Evolutionary conservation across 2,797 vertebrate species (phyloP).

Genomic region (Selene dorsalis): DNA sequence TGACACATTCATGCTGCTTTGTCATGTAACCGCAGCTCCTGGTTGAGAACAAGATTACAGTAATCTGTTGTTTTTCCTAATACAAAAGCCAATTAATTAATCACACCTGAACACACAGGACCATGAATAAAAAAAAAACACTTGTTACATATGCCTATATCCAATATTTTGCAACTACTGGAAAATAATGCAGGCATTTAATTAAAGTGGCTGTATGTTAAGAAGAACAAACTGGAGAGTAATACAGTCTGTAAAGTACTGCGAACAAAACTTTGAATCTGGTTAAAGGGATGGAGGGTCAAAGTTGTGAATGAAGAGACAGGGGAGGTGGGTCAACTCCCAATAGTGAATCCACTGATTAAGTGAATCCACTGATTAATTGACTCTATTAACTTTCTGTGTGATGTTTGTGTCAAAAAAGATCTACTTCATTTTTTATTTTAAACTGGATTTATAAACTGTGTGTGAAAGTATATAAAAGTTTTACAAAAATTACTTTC

Average conservation of each 20-base stretch:
- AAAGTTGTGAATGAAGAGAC: constrained; percentile 3
- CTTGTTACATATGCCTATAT: not conserved
- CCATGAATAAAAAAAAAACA: not conserved
- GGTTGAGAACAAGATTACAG: constrained; percentile 44
- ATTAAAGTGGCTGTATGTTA: not conserved
- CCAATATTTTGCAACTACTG: not conserved
- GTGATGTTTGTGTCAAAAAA: not conserved
- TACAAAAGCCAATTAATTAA: not conserved
- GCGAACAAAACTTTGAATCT: not conserved
- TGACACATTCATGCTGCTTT: constrained; percentile 33
- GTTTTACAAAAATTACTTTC: not conserved
- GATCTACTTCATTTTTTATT: not conserved
- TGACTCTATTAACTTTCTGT: not conserved
- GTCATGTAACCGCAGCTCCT: constrained; percentile 29
- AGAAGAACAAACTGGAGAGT: not conserved
- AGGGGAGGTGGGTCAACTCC: not conserved
- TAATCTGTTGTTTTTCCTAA: constrained; percentile 45
- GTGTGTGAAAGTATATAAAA: not conserved
- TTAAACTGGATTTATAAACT: not conserved
- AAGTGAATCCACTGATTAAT: too few species aligned
- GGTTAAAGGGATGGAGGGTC: not conserved
- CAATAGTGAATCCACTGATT: too few species aligned
- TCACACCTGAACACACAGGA: not conserved
- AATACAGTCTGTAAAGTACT: not conserved
- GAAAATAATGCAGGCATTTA: not conserved